Conservation (phyloP, 2,888 invertebrate species). For the Dolomedes plantarius region DNA sequence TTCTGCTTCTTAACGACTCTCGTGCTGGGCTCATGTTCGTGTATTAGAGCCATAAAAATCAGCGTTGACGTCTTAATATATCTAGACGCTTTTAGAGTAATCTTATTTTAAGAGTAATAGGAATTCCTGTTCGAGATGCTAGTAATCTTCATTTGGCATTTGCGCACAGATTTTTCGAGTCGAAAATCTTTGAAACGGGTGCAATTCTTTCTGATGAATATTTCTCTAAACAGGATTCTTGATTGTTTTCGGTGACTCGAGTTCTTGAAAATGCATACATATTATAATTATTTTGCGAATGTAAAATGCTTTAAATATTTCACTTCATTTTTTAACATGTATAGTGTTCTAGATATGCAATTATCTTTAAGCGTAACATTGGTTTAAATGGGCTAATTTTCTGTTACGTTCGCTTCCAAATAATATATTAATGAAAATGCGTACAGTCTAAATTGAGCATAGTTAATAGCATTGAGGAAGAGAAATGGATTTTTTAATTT, state of each 20-base stretch:
- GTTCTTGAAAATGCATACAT: background rate
- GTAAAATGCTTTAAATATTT: background rate
- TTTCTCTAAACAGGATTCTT: background rate
- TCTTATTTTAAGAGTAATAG: conserved; percentile 18
- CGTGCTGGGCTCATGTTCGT: conserved; percentile 11
- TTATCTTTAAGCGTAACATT: too few species aligned
- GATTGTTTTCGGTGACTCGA: background rate
- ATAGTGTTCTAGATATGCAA: too few species aligned
- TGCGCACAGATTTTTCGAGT: background rate
- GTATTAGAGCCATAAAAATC: conserved; percentile 18
- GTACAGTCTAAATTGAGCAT: too few species aligned
- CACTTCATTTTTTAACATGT: too few species aligned
- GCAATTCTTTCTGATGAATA: background rate
- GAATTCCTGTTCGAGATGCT: background rate
- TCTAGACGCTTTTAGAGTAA: conserved; percentile 16
- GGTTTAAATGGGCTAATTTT: too few species aligned
- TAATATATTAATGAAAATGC: too few species aligned
- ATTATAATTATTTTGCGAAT: background rate
- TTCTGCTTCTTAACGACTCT: conserved; percentile 16
- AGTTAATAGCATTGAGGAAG: too few species aligned
- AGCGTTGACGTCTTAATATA: conserved; percentile 18
- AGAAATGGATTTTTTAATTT: too few species aligned
- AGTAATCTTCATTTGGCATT: conserved; percentile 12
- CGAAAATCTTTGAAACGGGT: background rate
- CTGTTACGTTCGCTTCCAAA: too few species aligned